Conservation (phyloP, 2,888 invertebrate genomes). For the Craniophora ligustri region DNA sequence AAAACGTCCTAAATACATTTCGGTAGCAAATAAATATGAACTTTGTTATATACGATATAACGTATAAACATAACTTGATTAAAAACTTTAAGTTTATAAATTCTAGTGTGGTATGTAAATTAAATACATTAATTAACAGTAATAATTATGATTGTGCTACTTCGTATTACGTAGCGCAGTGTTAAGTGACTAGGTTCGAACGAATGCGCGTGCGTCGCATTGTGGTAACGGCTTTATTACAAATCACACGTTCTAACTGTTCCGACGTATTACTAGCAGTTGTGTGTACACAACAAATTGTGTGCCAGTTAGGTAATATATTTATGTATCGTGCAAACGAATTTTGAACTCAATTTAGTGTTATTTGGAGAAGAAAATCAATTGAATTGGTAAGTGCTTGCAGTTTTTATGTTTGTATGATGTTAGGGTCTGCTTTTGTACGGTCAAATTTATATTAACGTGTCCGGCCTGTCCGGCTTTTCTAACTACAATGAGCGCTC, state of each 20-base stretch:
- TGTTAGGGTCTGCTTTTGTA: too few relatives aligned
- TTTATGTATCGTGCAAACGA: slow-evolving; percentile 2
- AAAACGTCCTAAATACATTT: too few relatives aligned
- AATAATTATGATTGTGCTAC: background rate
- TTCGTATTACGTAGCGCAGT: background rate
- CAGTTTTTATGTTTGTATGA: background rate
- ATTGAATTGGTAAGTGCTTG: background rate
- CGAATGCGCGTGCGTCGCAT: slow-evolving; percentile 15
- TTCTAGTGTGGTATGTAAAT: too few relatives aligned
- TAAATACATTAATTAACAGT: background rate
- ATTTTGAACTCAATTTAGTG: background rate
- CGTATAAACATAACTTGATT: too few relatives aligned
- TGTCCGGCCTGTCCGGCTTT: too few relatives aligned
- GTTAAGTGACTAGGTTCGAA: background rate
- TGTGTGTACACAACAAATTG: slow-evolving; percentile 12
- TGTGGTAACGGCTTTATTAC: slow-evolving; percentile 43
- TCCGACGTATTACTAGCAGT: slow-evolving; percentile 30
- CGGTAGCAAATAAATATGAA: too few relatives aligned
- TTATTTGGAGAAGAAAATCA: background rate
- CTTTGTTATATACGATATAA: too few relatives aligned
- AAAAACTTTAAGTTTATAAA: too few relatives aligned
- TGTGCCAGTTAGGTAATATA: slow-evolving; percentile 17
- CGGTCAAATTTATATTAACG: too few relatives aligned
- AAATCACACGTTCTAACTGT: slow-evolving; percentile 26
- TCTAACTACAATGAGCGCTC: too few relatives aligned